Conservation (phyloP, 2,888 invertebrate species). For the Leistus spinibarbis region DNA sequence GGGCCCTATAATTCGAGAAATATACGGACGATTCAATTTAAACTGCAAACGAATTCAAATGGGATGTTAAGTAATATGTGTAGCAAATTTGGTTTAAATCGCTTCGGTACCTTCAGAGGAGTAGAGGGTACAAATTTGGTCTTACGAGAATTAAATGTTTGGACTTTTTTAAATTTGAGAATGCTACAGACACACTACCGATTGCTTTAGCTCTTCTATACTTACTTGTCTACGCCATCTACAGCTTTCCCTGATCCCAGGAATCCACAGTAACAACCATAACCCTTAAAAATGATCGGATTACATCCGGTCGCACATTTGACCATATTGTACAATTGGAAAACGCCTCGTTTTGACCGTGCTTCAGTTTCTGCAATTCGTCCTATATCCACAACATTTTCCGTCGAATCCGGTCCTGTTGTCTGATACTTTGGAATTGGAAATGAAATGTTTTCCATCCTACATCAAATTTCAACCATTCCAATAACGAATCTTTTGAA, state of each 20-base stretch:
- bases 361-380: slow-evolving; percentile 32
- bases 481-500: no score
- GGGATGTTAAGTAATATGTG: no score
- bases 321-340: slow-evolving; percentile 85
- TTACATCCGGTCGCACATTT: slow-evolving; percentile 85
- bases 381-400: slow-evolving; percentile 25
- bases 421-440: slow-evolving; percentile 1
- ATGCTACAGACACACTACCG: no score
- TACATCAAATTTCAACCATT: not conserved
- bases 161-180: no score
- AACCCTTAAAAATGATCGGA: slow-evolving; percentile 82
- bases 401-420: slow-evolving; percentile 1
- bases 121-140: no score
- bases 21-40: no score
- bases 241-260: slow-evolving; percentile 78
- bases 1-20: no score
- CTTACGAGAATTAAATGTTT: no score
- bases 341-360: slow-evolving; percentile 74
- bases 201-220: no score
- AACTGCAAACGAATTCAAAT: no score
- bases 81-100: no score
- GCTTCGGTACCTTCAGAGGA: no score
- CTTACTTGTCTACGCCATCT: slow-evolving; percentile 80
- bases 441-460: not conserved
- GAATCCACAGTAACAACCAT: slow-evolving; percentile 90